These are phyloP conservation scores for Uropsilus gracilis DNA, from an alignment of 2,113 vertebrate genomes.

Conservation along the genomic window DNA sequence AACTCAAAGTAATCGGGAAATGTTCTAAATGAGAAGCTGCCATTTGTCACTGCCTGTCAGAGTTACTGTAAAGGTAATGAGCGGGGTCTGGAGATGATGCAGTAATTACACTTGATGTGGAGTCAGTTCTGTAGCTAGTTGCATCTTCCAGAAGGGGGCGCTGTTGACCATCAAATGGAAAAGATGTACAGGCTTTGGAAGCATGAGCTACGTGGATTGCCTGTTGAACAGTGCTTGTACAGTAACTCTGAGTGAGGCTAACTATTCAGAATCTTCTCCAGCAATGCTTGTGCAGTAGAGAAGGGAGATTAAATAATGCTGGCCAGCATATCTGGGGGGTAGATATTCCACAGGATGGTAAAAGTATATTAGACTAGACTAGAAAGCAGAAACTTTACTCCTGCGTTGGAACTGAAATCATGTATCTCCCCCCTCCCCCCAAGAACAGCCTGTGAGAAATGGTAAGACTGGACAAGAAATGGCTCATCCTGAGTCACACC, in stretches of 20 bases:
- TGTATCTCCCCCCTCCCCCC: background rate
- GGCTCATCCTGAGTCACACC: background rate
- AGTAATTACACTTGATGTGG: no score
- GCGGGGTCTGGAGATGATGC: background rate
- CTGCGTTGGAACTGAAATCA: background rate
- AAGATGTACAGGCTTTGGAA: accelerated
- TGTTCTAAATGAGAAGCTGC: background rate
- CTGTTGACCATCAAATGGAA: conserved; percentile 56
- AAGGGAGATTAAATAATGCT: background rate
- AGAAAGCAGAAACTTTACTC: background rate
- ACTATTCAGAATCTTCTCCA: background rate
- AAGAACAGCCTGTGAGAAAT: background rate
- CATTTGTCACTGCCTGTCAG: background rate
- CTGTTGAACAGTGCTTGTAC: background rate
- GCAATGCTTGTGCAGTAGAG: background rate
- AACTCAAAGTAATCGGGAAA: background rate
- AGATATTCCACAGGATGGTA: background rate
- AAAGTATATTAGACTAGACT: no score
- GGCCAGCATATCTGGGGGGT: no score
- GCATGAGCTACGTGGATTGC: accelerated
- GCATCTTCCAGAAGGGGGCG: conserved; percentile 75
- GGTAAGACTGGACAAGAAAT: background rate
- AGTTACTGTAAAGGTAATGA: background rate
- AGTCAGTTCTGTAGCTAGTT: background rate
- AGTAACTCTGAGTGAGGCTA: background rate